Evolutionary conservation across 2,113 vertebrate species (phyloP), one percentile per base, ranked within the genome.

Genomic region (Tympanuchus pallidicinctus): DNA sequence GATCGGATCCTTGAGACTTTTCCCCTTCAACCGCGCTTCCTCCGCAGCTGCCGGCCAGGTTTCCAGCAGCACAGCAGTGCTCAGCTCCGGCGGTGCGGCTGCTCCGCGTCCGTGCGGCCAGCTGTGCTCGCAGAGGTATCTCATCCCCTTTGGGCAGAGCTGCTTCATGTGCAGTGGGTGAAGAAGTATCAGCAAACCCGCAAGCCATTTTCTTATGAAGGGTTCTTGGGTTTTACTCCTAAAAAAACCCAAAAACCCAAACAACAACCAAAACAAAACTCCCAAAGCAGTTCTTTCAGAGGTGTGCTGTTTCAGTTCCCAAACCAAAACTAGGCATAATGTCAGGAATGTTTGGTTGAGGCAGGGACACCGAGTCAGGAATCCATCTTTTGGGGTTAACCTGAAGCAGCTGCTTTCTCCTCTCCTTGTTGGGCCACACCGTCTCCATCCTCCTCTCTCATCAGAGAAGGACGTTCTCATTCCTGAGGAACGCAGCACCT

Each of bases 41-140:
- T 42, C 43, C 61, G 24, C 36, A 34, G 66, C n/a, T 48, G 22
- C 43, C 16, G n/a, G 22, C 11, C 16, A 22, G 15, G 45, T 48
- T 69, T 70, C 66, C 22, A 17, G 47, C n/a, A 27, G 43, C 38
- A 19, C 42, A 20, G 64, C n/a, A 21, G 20, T 15, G 38, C 54
- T 67, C 43, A 24, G 60, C 45, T 13, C 25, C 50, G 52, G 52
- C 15, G 27, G 27, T 12, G 48, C 48, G 64, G 13, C 59, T 25
- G 40, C 19, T 66, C 19, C 30, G 12, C 43, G 18, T 18, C 36
- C 25, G 21, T 64, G 75, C 56, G 48, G 42, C 30, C n/a, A 22
- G 2, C 27, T 4, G n/a, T 16, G 30, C 2, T 0, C 57, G 36
- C 43, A 20, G 11, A 77, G 45, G 4, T 16, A 14, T n/a, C 48